phyloP scores from a whole-genome alignment of 2,797 vertebrate species.

The Chanos chanos region DNA sequence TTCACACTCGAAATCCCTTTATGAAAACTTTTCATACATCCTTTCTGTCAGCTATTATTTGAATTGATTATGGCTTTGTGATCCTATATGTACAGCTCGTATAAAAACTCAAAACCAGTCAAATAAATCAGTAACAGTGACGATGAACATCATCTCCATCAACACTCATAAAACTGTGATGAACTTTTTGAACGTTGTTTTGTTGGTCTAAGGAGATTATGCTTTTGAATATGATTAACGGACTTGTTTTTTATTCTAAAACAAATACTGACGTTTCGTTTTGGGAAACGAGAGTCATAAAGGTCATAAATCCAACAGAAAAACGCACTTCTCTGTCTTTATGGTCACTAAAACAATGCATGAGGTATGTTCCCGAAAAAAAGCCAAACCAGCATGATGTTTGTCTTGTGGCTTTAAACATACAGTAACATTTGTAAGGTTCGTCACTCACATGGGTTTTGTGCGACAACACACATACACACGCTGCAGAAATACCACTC shows the following conservation, averaged over 20 bases:
- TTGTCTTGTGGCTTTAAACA: neutral
- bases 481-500: no score
- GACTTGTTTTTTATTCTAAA: constrained; percentile 33
- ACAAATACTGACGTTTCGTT: constrained; percentile 24
- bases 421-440: neutral
- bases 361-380: neutral
- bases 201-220: neutral
- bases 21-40: neutral
- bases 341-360: constrained; percentile 19
- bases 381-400: constrained; percentile 20
- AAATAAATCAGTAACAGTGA: no score
- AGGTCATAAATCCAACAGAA: constrained; percentile 17
- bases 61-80: no score
- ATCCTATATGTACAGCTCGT: no score
- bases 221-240: constrained; percentile 11
- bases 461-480: no score
- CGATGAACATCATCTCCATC: no score
- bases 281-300: constrained; percentile 18
- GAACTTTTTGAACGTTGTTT: no score
- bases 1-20: neutral
- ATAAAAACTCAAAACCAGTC: no score
- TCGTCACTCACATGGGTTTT: no score
- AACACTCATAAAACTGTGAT: no score
- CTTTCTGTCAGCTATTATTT: no score
- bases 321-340: constrained; percentile 22